These are phyloP conservation scores for Quadroppia sp. DNA, from an alignment of 2,888 invertebrate genomes.

Conservation along the genomic window DNA sequence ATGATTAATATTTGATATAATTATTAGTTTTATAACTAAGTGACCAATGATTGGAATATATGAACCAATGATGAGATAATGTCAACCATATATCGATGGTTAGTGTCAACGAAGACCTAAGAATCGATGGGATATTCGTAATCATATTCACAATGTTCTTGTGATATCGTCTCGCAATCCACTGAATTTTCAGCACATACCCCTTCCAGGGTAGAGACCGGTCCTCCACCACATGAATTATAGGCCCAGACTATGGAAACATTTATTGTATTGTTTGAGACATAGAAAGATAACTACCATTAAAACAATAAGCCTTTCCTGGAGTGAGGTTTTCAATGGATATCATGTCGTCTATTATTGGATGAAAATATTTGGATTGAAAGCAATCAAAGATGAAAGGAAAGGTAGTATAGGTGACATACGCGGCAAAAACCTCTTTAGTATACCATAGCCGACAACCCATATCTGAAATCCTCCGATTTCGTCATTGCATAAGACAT, in stretches of 20 bases:
- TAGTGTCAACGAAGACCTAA: neutral
- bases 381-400: neutral
- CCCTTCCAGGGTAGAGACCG: slow-evolving; percentile 41
- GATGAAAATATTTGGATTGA: neutral
- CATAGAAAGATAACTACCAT: no score
- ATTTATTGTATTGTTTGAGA: no score
- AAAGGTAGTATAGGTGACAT: slow-evolving; percentile 7
- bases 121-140: slow-evolving; percentile 25
- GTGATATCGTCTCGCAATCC: slow-evolving; percentile 5
- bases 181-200: slow-evolving; percentile 36
- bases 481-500: slow-evolving; percentile 34
- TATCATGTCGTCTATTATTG: slow-evolving; percentile 35
- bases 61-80: no score
- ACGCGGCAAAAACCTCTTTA: slow-evolving; percentile 39
- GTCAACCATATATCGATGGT: no score
- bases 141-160: slow-evolving; percentile 39
- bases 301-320: slow-evolving; percentile 40
- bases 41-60: no score
- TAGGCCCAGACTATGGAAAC: no score
- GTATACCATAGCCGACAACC: slow-evolving; percentile 40
- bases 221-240: slow-evolving; percentile 39
- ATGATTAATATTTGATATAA: no score
- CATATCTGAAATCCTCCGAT: slow-evolving; percentile 40
- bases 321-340: slow-evolving; percentile 34
- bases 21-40: no score